A percentile compares a stretch with the other conserved stretches of the same genome.
Evolutionary conservation across 2,888 invertebrate species (phyloP).

Genomic region (Drosophila bunnanda): DNA sequence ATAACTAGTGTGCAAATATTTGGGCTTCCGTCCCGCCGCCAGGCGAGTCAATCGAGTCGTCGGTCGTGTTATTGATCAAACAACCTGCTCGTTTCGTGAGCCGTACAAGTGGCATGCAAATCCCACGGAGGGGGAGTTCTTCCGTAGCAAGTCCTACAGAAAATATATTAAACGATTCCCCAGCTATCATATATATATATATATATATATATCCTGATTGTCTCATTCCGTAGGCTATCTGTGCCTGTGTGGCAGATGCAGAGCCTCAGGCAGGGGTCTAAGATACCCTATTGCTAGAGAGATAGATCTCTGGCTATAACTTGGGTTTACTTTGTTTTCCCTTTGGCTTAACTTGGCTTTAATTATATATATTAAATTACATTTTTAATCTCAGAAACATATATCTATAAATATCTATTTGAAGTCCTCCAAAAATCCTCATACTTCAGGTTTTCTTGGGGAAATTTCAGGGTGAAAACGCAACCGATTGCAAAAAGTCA

Average conservation of each 20-base stretch:
- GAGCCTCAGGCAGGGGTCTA: not conserved
- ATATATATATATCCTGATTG: conserved; percentile 28
- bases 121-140: conserved; percentile 10
- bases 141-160: conserved; percentile 15
- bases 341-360: not conserved
- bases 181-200: conserved; percentile 29
- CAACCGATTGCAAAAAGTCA: too few species aligned
- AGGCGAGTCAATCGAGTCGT: conserved; percentile 8
- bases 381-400: not conserved
- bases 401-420: not conserved
- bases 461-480: not conserved
- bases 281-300: conserved; percentile 1
- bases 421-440: not conserved
- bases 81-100: conserved; percentile 59
- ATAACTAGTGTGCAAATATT: conserved; percentile 65
- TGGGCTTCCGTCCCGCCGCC: conserved; percentile 33
- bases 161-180: conserved; percentile 48
- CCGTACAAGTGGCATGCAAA: conserved; percentile 52
- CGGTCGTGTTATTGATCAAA: conserved; percentile 75
- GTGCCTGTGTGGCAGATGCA: conserved; percentile 26
- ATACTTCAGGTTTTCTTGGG: not conserved
- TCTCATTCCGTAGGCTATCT: conserved; percentile 22
- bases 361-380: not conserved
- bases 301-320: not conserved
- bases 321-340: not conserved